Percentiles rank a stretch among this genome's conserved stretches.
Conservation (phyloP, 1,140 invertebrate genomes). For the Micrasema longulum region DNA sequence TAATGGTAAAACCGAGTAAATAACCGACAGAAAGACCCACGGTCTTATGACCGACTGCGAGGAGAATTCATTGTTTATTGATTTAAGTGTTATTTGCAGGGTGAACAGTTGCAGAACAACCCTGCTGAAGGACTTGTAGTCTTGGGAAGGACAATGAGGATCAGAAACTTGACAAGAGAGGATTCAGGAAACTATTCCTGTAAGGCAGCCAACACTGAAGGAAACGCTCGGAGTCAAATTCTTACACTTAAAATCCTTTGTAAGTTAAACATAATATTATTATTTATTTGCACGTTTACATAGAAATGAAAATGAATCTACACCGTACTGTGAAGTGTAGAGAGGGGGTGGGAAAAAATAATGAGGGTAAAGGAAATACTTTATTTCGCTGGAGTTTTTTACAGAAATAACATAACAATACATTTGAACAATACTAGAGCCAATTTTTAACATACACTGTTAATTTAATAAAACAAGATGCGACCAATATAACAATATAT, state of each 20-base stretch:
- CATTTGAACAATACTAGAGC: no score
- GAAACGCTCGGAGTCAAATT: conserved; percentile 44
- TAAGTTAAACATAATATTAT: conserved; percentile 35
- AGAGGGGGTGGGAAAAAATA: no score
- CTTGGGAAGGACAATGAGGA: conserved; percentile 50
- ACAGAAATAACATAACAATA: no score
- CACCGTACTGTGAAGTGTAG: no score
- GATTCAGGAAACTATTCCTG: conserved; percentile 52
- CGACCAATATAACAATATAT: no score
- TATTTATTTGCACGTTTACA: not conserved
- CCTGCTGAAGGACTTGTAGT: conserved; percentile 47
- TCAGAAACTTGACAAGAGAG: conserved; percentile 46
- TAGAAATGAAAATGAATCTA: no score
- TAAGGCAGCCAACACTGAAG: conserved; percentile 47
- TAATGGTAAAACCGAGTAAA: not conserved
- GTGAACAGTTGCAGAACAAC: conserved; percentile 44
- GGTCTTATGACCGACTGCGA: not conserved
- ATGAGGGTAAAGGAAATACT: no score
- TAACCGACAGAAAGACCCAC: not conserved
- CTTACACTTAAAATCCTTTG: conserved; percentile 46
- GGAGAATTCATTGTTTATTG: not conserved
- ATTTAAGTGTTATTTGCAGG: conserved; percentile 20
- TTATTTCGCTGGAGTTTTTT: no score
- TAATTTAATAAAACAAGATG: no score
- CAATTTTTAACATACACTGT: no score